Evolutionary conservation across 2,888 invertebrate genomes (phyloP).

Genomic region (Hirudinaria manillensis): DNA sequence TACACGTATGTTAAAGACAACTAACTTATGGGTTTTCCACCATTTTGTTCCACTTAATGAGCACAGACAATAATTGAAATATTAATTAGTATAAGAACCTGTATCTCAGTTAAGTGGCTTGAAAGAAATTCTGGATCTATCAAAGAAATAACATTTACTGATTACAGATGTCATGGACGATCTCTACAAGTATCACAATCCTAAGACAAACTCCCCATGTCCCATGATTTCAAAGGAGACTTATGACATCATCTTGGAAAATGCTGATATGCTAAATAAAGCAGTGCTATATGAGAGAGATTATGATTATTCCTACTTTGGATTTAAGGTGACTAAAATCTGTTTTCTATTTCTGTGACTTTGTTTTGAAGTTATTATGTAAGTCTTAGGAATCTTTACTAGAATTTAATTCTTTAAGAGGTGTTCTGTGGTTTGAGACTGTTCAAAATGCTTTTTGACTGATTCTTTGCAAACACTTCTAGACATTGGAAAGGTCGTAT

Average conservation of each 20-base stretch:
- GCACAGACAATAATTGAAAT: too few species aligned
- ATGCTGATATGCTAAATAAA: constrained; percentile 82
- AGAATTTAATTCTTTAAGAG: too few species aligned
- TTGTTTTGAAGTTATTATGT: neutral
- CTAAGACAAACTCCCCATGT: constrained; percentile 65
- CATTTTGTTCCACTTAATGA: too few species aligned
- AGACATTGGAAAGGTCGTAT: constrained; percentile 89
- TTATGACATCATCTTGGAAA: constrained; percentile 72
- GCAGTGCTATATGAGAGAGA: constrained; percentile 94
- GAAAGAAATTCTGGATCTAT: too few species aligned
- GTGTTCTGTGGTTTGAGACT: too few species aligned
- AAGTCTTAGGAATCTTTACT: too few species aligned
- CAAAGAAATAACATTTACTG: neutral
- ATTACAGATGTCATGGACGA: constrained; percentile 78
- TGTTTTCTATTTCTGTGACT: neutral
- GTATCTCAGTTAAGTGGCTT: too few species aligned
- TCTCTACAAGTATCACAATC: constrained; percentile 70
- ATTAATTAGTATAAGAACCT: too few species aligned
- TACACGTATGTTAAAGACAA: too few species aligned
- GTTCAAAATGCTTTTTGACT: neutral
- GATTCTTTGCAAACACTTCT: neutral
- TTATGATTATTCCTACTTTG: constrained; percentile 94
- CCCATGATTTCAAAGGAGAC: constrained; percentile 83
- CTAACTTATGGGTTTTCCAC: too few species aligned
- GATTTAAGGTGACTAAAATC: constrained; percentile 67